Conservation (phyloP, 1,140 invertebrate species). For the Atta texana region DNA sequence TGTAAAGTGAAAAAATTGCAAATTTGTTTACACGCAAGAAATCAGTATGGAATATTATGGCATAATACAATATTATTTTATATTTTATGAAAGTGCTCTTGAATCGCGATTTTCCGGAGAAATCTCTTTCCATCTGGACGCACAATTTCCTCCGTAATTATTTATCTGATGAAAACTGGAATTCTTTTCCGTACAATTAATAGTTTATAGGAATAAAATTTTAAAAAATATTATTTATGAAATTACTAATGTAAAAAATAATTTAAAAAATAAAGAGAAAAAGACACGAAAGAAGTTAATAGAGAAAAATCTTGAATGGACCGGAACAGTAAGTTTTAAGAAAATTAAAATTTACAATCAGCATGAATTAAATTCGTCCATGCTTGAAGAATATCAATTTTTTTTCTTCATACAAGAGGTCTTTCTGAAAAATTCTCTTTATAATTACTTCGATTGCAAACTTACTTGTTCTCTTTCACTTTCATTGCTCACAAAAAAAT, state of each 20-base stretch:
- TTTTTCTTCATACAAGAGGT: neutral
- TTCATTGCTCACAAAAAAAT: neutral
- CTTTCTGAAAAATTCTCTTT: neutral
- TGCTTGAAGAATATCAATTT: conserved; percentile 50
- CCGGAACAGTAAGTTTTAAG: conserved; percentile 55
- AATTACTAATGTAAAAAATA: neutral
- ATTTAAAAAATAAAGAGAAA: neutral
- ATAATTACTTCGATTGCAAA: neutral
- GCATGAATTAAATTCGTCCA: neutral
- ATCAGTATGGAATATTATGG: neutral
- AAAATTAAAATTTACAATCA: conserved; percentile 75
- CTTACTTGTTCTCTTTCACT: neutral
- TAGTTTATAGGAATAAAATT: neutral
- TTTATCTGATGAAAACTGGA: neutral
- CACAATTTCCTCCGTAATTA: conserved; percentile 23
- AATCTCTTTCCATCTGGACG: conserved; percentile 53
- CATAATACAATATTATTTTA: neutral
- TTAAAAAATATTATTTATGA: neutral
- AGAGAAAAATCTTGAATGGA: conserved; percentile 62
- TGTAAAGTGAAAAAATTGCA: neutral
- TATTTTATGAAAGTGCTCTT: conserved; percentile 22
- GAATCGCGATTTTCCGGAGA: conserved; percentile 10
- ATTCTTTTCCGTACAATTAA: neutral
- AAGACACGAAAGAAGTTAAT: neutral
- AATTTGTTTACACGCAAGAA: neutral